Evolutionary conservation across 2,888 invertebrate genomes (phyloP), one percentile per base, ranked within the genome.

Genomic region (Cyaniris semiargus): DNA sequence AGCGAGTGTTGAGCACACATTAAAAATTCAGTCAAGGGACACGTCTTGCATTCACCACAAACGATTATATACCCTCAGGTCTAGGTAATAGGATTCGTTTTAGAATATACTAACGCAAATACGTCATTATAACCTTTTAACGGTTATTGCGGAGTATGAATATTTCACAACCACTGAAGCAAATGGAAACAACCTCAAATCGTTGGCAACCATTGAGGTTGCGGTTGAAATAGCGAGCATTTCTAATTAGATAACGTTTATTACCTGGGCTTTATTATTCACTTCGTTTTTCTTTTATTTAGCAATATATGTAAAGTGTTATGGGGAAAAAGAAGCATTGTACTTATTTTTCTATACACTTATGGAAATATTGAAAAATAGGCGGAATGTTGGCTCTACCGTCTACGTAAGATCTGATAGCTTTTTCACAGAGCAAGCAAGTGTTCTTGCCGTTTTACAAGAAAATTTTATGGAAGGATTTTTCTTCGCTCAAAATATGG

Each of bases 131-230:
- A 31, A 31, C 27, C 66, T 66, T 66, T 66, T 66, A 31, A 66
- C 27, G 66, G 27, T 66, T 66, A 66, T 31, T 6, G 18, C 31
- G 23, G 60, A 2, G 66, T 66, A 27, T 60, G 23, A 60, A 60
- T 60, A 60, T 66, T 60, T 23, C 18, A 66, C 27, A 27, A 66
- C 15, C 27, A 27, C 66, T 27, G 27, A 13, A 66, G 66, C 66
- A 66, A 66, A 66, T 31, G 18, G 66, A 66, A 66, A 66, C 66
- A 27, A 27, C 27, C 27, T 27, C 27, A 66, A 27, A 66, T 66
- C 23, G 60, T 10, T 8, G 23, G 66, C 13, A 66, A 18, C 66
- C 27, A 6, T 27, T 31, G 15, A 66, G 2, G 18, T 27, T 18
- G 31, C 60, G 66, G 27, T 66, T 1, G 1, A 21, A 23, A 5